These are phyloP conservation scores for Myotis brandtii DNA, from an alignment of 2,113 vertebrate genomes.

Conservation along the genomic window DNA sequence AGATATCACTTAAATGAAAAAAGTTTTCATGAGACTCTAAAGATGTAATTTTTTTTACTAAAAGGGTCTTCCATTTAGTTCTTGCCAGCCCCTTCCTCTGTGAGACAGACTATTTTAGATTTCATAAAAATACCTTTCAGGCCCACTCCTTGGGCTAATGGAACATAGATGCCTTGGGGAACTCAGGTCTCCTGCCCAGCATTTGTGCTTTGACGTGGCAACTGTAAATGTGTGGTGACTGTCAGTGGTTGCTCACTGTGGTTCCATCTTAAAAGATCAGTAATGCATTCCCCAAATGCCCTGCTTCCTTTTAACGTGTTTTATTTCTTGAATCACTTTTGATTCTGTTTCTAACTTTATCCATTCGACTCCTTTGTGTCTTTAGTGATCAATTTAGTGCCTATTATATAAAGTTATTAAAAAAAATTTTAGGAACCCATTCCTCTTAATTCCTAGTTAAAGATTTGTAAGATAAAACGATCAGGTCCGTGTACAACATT, in stretches of 20 bases:
- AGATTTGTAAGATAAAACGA: neutral
- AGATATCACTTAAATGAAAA: neutral
- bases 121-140: neutral
- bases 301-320: neutral
- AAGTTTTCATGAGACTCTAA: neutral
- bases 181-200: neutral
- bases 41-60: conserved; percentile 5
- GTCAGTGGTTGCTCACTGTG: neutral
- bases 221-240: neutral
- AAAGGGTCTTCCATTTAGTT: neutral
- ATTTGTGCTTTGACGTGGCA: neutral
- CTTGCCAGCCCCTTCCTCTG: neutral
- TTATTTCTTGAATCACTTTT: conserved; percentile 43
- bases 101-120: neutral
- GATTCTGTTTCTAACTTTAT: conserved; percentile 55
- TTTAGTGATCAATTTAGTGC: conserved; percentile 13
- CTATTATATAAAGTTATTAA: conserved; percentile 25
- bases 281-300: neutral
- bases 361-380: neutral
- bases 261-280: neutral
- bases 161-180: neutral
- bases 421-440: neutral
- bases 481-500: neutral
- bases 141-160: neutral
- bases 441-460: conserved; percentile 44